Evolutionary conservation across 64 coral and sea anemone genomes (phyloP), one percentile per base, ranked within the genome.

Genomic region (Trachythela sp.): DNA sequence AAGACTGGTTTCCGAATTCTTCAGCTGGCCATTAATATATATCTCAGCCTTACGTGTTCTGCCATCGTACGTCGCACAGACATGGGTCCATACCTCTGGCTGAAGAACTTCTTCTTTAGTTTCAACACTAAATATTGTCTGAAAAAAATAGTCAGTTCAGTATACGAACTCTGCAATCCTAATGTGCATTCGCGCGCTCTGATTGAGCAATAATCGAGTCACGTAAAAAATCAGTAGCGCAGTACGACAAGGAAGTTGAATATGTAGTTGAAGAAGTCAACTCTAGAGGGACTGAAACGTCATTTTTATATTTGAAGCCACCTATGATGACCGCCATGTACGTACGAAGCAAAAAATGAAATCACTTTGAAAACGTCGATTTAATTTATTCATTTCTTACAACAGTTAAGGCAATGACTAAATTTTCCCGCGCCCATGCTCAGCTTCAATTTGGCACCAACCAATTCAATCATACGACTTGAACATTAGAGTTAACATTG

Each of bases 41-140:
- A 80, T 80, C 37, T 80, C 20, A 37, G 75, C 37, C 20, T 37
- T 80, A 17, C 75, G 32, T 13, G 32, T 35, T 2, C 33, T 22
- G 2, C 8, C 75, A 80, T 39, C 37, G 75, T 80, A 80, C 37
- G 75, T 80, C 33, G 75, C 75, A 39, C 75, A 37, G 75, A 80
- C 31, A 36, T 80, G 75, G 6, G 75, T 80, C 75, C 75, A 80
- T 39, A 80, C 75, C 8, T 22, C 33, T 35, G 75, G 75, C 37
- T 80, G 33, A 35, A 80, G 8, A 39, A 80, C 34, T 39, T 5
- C 33, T 80, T 80, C 75, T 80, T 80, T 80, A 37, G 75, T 80
- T 15, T 80, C 75, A 39, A 39, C 75, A 37, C 75, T 80, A 36
- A 80, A 80, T 36, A 80, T 80, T 4, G 75, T 80, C 75, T 80